A percentile compares a stretch with the other conserved stretches of the same genome.
Evolutionary conservation across 2,888 invertebrate genomes (phyloP).

Genomic region (Nymphalis urticae): DNA sequence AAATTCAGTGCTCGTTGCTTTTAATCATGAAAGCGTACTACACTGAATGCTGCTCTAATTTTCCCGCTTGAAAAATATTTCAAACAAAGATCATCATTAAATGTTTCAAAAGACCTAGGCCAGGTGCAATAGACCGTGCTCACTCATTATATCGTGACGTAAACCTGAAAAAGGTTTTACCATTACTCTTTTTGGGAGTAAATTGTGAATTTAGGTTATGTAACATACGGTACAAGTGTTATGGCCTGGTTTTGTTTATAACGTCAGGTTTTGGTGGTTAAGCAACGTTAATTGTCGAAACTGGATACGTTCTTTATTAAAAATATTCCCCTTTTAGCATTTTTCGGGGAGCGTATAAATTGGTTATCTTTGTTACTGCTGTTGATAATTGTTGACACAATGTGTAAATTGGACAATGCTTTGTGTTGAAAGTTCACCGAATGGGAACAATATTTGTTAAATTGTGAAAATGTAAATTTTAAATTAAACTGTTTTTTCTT

Average conservation of each 20-base stretch:
- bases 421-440: too few species aligned
- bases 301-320: background rate
- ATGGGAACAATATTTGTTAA: too few species aligned
- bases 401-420: too few species aligned
- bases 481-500: too few species aligned
- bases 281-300: slow-evolving; percentile 6
- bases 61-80: slow-evolving; percentile 12
- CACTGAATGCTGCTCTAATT: slow-evolving; percentile 15
- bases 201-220: slow-evolving; percentile 10
- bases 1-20: slow-evolving; percentile 14
- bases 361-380: background rate
- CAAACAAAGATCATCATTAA: slow-evolving; percentile 20
- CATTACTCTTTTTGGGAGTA: slow-evolving; percentile 7
- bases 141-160: slow-evolving; percentile 1
- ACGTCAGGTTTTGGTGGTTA: slow-evolving; percentile 7
- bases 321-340: background rate
- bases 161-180: background rate
- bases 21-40: slow-evolving; percentile 17
- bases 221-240: slow-evolving; percentile 1
- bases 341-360: background rate
- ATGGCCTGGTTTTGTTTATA: slow-evolving; percentile 3
- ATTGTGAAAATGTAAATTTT: too few species aligned
- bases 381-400: background rate
- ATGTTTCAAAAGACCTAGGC: slow-evolving; percentile 9
- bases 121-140: slow-evolving; percentile 9